Evolutionary conservation across 2,797 vertebrate species (phyloP).

Genomic region (Microtus agrestis): DNA sequence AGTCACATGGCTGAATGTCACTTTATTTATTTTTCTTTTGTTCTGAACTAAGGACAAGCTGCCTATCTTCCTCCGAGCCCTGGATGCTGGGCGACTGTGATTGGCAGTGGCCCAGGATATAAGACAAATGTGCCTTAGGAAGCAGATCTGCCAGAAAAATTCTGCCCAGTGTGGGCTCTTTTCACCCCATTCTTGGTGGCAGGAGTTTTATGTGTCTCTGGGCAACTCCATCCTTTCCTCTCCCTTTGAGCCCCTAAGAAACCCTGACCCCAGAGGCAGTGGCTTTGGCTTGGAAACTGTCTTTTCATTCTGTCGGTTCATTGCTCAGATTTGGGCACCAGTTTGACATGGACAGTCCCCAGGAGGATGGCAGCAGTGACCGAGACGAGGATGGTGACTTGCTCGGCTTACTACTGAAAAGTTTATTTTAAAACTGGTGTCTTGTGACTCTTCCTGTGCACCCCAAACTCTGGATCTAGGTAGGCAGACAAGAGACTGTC

Average conservation of each 20-base stretch:
- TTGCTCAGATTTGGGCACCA: slow-evolving; percentile 26
- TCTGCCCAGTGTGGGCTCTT: slow-evolving; percentile 64
- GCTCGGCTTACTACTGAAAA: neutral
- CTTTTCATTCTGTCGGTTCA: slow-evolving; percentile 72
- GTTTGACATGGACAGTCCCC: slow-evolving; percentile 62
- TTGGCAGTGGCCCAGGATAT: slow-evolving; percentile 75
- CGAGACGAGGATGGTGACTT: fast-evolving
- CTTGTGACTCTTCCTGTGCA: neutral
- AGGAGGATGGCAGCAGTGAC: neutral
- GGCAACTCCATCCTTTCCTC: slow-evolving; percentile 42
- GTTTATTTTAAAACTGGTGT: slow-evolving; percentile 71
- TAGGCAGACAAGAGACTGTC: slow-evolving; percentile 33
- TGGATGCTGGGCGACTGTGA: slow-evolving; percentile 64
- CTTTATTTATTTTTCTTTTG: slow-evolving; percentile 80
- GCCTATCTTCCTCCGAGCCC: slow-evolving; percentile 72
- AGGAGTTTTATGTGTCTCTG: slow-evolving; percentile 67
- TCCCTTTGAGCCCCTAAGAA: slow-evolving; percentile 59
- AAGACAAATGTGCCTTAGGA: slow-evolving; percentile 76
- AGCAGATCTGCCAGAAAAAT: slow-evolving; percentile 79
- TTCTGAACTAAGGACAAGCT: slow-evolving; percentile 71
- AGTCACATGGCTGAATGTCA: slow-evolving; percentile 68
- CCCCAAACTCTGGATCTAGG: neutral
- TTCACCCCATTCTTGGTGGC: slow-evolving; percentile 64
- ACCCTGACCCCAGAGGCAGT: slow-evolving; percentile 58
- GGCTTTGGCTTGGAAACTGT: neutral